Percentiles rank a stretch among this genome's conserved stretches.
These are phyloP conservation scores for Brachypteracias leptosomus DNA, from an alignment of 2,113 vertebrate genomes.

Conservation along the genomic window DNA sequence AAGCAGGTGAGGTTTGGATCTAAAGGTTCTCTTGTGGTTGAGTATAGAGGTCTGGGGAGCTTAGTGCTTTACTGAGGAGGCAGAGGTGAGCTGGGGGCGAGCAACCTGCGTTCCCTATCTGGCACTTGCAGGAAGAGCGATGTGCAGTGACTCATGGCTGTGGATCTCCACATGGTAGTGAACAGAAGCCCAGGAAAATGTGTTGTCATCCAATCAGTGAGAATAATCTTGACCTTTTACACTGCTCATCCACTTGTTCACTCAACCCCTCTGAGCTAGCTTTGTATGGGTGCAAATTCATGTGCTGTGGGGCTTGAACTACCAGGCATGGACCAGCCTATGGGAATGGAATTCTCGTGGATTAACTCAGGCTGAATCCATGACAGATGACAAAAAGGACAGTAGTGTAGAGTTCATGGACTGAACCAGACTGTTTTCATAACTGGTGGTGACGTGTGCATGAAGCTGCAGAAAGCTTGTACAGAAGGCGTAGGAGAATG, in stretches of 20 bases:
- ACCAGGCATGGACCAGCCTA: fast-evolving
- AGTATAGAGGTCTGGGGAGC: background rate
- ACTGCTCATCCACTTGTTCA: background rate
- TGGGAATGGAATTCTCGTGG: background rate
- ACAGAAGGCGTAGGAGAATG: background rate
- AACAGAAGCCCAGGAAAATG: background rate
- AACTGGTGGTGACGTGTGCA: background rate
- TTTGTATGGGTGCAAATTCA: background rate
- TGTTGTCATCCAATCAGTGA: background rate
- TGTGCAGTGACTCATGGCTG: background rate
- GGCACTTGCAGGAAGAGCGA: background rate
- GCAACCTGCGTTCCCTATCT: background rate
- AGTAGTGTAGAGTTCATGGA: background rate
- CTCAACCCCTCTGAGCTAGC: background rate
- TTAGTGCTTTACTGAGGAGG: background rate
- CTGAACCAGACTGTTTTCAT: background rate
- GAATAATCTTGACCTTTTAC: background rate
- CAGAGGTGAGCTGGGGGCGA: background rate
- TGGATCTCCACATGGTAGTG: fast-evolving
- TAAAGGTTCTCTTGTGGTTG: background rate
- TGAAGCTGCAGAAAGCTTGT: background rate
- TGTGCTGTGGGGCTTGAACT: background rate
- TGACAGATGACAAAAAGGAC: background rate
- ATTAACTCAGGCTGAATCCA: background rate
- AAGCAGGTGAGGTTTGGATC: background rate